Evolutionary conservation across 2,113 vertebrate species (phyloP).

Genomic region (Pituophis catenifer): DNA sequence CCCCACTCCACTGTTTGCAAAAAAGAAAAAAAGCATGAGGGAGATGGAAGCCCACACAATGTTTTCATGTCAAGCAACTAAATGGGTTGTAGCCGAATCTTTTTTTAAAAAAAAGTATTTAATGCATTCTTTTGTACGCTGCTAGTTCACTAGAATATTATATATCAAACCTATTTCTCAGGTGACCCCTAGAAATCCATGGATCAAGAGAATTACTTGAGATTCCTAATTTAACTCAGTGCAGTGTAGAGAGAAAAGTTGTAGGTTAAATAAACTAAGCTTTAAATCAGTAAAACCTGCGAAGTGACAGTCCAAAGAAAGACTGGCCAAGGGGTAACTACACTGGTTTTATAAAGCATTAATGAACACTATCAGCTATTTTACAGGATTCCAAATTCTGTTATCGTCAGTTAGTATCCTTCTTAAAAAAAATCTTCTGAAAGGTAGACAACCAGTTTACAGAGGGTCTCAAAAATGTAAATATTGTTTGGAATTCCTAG

Average conservation of each 20-base stretch:
- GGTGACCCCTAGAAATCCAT: slow-evolving; percentile 63
- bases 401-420: slow-evolving; percentile 5
- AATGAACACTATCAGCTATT: slow-evolving; percentile 45
- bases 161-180: slow-evolving; percentile 64
- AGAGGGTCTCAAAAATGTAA: neutral
- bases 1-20: neutral
- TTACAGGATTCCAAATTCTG: slow-evolving; percentile 13
- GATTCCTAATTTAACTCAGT: slow-evolving; percentile 69
- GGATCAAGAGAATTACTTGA: slow-evolving; percentile 67
- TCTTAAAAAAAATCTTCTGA: slow-evolving; percentile 12
- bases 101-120: slow-evolving; percentile 53
- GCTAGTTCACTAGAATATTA: slow-evolving; percentile 62
- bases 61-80: slow-evolving; percentile 62
- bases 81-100: slow-evolving; percentile 14
- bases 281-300: slow-evolving; percentile 68
- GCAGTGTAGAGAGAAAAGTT: slow-evolving; percentile 67
- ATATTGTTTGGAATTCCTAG: neutral
- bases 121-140: slow-evolving; percentile 62
- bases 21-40: slow-evolving; percentile 5
- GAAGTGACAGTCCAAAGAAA: slow-evolving; percentile 61
- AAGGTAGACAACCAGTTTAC: slow-evolving; percentile 27
- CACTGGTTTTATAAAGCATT: slow-evolving; percentile 42
- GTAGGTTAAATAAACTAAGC: slow-evolving; percentile 66
- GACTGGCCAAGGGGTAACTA: slow-evolving; percentile 27
- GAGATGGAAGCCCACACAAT: slow-evolving; percentile 37